Evolutionary conservation across 2,113 vertebrate genomes (phyloP).

Genomic region (Himantopus leucocephalus): DNA sequence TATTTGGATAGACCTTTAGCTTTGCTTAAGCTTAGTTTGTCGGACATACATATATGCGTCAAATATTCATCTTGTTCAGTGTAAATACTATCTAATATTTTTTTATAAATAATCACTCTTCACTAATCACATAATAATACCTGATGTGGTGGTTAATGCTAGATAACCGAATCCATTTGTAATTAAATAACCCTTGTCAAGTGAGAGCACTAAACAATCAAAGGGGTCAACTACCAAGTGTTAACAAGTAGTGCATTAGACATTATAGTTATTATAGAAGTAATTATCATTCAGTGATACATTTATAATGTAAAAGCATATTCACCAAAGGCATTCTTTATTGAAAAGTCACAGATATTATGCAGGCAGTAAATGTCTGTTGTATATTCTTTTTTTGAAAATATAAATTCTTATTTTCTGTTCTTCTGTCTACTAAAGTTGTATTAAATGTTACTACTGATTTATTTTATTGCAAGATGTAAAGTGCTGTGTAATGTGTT

Average conservation of each 20-base stretch:
- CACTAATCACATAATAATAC: conserved; percentile 36
- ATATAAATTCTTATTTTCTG: not conserved
- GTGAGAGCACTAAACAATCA: conserved; percentile 14
- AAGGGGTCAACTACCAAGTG: conserved; percentile 7
- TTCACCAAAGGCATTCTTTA: not conserved
- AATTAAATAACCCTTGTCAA: conserved; percentile 43
- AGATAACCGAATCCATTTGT: conserved; percentile 36
- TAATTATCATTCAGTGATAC: conserved; percentile 25
- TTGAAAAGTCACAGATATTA: not conserved
- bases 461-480: not conserved
- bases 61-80: not conserved
- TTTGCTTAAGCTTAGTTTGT: not conserved
- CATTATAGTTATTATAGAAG: not conserved
- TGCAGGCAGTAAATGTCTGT: not conserved
- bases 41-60: not conserved
- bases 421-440: not conserved
- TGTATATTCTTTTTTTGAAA: not conserved
- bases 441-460: not conserved
- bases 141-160: conserved; percentile 14
- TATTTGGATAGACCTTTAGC: not conserved
- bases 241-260: not conserved
- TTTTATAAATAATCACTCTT: conserved; percentile 29
- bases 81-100: not conserved
- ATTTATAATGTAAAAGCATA: not conserved
- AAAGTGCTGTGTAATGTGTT: not conserved